Conservation (phyloP, 2,888 invertebrate species). For the Trachelus tabidus region DNA sequence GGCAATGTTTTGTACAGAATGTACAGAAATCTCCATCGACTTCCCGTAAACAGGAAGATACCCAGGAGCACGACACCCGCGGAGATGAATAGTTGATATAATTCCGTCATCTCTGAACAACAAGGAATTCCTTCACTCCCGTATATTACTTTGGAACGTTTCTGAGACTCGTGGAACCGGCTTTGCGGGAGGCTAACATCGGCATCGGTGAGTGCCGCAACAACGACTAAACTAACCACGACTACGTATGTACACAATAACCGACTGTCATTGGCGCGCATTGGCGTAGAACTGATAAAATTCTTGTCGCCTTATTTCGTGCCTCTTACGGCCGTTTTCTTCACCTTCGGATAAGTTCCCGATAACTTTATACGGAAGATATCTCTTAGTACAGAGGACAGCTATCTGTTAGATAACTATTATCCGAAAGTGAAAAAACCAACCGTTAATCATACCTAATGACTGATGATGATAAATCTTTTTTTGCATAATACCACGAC, state of each 20-base stretch:
- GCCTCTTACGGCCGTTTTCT: no score
- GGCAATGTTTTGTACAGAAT: constrained; percentile 75
- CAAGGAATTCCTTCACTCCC: background rate
- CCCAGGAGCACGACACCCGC: constrained; percentile 78
- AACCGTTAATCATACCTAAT: no score
- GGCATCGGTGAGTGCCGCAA: background rate
- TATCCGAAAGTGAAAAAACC: no score
- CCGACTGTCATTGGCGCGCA: constrained; percentile 38
- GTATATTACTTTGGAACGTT: background rate
- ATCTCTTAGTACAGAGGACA: no score
- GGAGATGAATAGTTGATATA: constrained; percentile 74
- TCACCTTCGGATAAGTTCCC: no score
- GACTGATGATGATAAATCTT: no score
- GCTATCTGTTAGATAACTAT: no score
- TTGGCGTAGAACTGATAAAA: constrained; percentile 33
- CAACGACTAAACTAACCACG: constrained; percentile 29
- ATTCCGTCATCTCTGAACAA: constrained; percentile 68
- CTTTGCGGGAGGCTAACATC: background rate
- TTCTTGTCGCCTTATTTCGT: background rate
- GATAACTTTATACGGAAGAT: no score
- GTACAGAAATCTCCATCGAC: constrained; percentile 71
- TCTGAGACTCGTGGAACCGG: constrained; percentile 5
- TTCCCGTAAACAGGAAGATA: constrained; percentile 69
- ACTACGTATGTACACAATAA: constrained; percentile 23
- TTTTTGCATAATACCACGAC: background rate